These are phyloP conservation scores for Drosophila kanekoi DNA, from an alignment of 2,888 invertebrate genomes.

Conservation along the genomic window DNA sequence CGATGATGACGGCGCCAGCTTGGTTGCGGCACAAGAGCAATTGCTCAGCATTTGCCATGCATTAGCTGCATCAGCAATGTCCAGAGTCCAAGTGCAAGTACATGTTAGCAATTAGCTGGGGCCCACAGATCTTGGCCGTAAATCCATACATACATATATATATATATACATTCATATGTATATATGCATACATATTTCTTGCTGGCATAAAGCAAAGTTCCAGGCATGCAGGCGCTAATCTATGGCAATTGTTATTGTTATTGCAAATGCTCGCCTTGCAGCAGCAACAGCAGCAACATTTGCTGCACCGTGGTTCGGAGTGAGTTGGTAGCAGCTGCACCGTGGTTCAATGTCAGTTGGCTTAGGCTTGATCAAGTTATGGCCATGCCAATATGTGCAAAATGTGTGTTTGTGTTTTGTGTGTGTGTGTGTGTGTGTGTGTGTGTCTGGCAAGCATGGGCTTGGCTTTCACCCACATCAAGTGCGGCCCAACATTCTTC, in stretches of 20 bases:
- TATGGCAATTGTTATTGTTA: constrained; percentile 60
- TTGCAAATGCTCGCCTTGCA: constrained; percentile 35
- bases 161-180: neutral
- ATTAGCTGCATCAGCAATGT: constrained; percentile 24
- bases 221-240: constrained; percentile 46
- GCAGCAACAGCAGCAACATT: constrained; percentile 13
- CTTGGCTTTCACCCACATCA: constrained; percentile 61
- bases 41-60: constrained; percentile 51
- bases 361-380: constrained; percentile 16
- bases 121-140: constrained; percentile 3
- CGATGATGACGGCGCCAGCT: constrained; percentile 25
- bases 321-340: constrained; percentile 30
- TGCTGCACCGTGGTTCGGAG: constrained; percentile 49
- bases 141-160: neutral
- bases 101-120: constrained; percentile 49
- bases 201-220: constrained; percentile 22
- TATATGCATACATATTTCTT: neutral
- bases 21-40: constrained; percentile 21
- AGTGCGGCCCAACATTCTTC: constrained; percentile 49
- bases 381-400: constrained; percentile 16
- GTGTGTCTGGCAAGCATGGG: constrained; percentile 25
- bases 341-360: constrained; percentile 40
- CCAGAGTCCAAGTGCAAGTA: constrained; percentile 40
- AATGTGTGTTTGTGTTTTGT: constrained; percentile 3
- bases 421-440: constrained; percentile 9